Percentiles rank a stretch among this genome's conserved stretches.
These are phyloP conservation scores for Agonopterix alstromeriana DNA, from an alignment of 2,888 invertebrate species.

Conservation along the genomic window DNA sequence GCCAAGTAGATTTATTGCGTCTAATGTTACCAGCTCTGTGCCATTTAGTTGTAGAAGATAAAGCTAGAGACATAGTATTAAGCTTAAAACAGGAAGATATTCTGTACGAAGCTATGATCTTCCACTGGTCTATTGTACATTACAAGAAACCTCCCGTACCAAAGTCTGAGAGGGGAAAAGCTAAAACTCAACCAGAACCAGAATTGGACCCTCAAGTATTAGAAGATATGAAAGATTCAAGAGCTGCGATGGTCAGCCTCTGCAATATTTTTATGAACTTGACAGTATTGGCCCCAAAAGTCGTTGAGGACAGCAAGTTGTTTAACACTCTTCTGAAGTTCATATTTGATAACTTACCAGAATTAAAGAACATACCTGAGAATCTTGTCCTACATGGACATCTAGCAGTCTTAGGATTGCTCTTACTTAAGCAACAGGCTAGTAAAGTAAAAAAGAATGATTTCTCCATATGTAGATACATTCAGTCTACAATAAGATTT, in stretches of 20 bases:
- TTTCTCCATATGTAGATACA: conserved; percentile 91
- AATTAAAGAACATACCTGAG: conserved; percentile 88
- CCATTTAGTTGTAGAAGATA: conserved; percentile 94
- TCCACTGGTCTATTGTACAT: conserved; percentile 92
- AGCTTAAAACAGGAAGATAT: conserved; percentile 88
- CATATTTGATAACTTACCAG: conserved; percentile 89
- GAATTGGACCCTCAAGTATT: conserved; percentile 84
- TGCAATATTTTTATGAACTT: conserved; percentile 96
- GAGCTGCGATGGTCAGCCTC: conserved; percentile 89
- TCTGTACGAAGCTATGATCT: conserved; percentile 85
- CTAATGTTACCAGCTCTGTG: conserved; percentile 92
- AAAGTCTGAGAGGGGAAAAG: conserved; percentile 86
- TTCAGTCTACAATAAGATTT: conserved; percentile 92
- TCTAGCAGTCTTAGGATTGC: conserved; percentile 87
- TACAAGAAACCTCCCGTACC: conserved; percentile 89
- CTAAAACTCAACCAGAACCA: conserved; percentile 84
- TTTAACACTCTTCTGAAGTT: conserved; percentile 90
- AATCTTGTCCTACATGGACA: conserved; percentile 92
- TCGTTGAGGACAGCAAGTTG: conserved; percentile 85
- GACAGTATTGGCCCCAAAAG: conserved; percentile 89
- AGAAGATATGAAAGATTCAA: conserved; percentile 90
- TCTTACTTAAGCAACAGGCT: conserved; percentile 89
- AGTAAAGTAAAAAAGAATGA: conserved; percentile 91
- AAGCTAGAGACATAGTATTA: conserved; percentile 87
- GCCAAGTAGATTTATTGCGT: conserved; percentile 84